Percentiles rank a stretch among this genome's conserved stretches.
These are phyloP conservation scores for Kradibia gibbosae DNA, from an alignment of 1,140 invertebrate genomes.

Conservation along the genomic window DNA sequence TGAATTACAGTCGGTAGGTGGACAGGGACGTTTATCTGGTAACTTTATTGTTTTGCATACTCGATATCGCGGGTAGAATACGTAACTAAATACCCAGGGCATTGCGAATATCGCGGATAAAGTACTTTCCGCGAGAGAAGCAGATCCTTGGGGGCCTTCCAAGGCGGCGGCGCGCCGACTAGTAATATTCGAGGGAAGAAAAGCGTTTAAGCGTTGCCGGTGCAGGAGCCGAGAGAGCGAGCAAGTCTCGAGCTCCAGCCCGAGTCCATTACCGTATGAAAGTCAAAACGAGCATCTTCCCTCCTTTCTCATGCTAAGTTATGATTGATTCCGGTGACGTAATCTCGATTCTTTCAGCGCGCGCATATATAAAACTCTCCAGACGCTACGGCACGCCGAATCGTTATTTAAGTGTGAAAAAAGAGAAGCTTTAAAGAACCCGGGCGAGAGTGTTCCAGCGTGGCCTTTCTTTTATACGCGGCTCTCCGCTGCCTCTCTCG, in stretches of 20 bases:
- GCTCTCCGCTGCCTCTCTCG: background rate
- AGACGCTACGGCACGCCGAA: conserved; percentile 38
- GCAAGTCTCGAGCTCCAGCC: background rate
- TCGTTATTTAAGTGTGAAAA: conserved; percentile 48
- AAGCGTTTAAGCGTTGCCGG: too few relatives aligned
- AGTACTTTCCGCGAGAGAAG: too few relatives aligned
- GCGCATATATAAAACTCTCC: conserved; percentile 5
- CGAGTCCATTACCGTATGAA: conserved; percentile 17
- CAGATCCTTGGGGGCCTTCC: too few relatives aligned
- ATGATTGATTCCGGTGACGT: conserved; percentile 46
- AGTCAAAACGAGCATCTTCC: conserved; percentile 12
- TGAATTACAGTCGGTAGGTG: too few relatives aligned
- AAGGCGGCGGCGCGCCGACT: too few relatives aligned
- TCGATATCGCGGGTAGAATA: too few relatives aligned
- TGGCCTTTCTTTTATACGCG: conserved; percentile 48
- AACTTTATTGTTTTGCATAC: too few relatives aligned
- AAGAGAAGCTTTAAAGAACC: conserved; percentile 44
- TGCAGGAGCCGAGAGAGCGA: too few relatives aligned
- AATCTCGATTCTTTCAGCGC: conserved; percentile 26
- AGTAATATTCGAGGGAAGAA: too few relatives aligned
- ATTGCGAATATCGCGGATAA: too few relatives aligned
- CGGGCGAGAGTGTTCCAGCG: conserved; percentile 22
- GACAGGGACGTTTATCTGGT: too few relatives aligned
- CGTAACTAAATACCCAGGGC: too few relatives aligned
- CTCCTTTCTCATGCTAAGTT: conserved; percentile 35